Evolutionary conservation across 2,113 vertebrate genomes (phyloP), one percentile per base, ranked within the genome.

Genomic region (Rhinolophus sinicus): DNA sequence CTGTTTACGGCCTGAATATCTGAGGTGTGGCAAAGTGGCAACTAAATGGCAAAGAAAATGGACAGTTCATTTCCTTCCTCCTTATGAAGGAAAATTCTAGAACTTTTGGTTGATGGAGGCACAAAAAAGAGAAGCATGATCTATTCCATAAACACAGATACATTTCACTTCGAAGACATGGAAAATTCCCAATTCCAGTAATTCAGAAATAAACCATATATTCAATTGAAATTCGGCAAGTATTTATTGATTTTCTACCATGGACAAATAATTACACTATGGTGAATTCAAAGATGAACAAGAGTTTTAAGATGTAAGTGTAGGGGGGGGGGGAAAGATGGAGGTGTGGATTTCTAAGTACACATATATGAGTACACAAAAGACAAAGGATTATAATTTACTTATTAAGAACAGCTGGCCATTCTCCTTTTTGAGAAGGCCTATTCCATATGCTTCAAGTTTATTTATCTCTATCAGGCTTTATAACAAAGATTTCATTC

Each of bases 41-140:
- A 54, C 50, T 65, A 60, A 47, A 19, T 81, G 47, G 13, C n/a
- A 81, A 92, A 58, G n/a, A 78, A 75, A 92, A 56, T 35, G 7
- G 6, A 30, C 16, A 10, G 2, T 83, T 38, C 18, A 15, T 52
- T 81, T 78, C 16, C 35, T 75, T 65, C 26, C 12, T 78, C 11
- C 40, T 65, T 5, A 69, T n/a, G 50, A 78, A 94, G 38, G 65
- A 88, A 92, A 72, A 84, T 77, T 95, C 81, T 87, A 92, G 93
- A 90, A 94, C 65, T 77, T 95, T 33, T 11, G 30, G 40, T 86
- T 88, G 65, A 24, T 28, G 56, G n/a, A 50, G 2, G 12, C 8
- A 52, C 54, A 95, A 64, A 6, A 89, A 89, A 90, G 24, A 28
- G 69, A 88, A 13, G 22, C 4, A 50, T 87, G 21, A 52, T 9